Conservation (phyloP, 1,140 invertebrate genomes). For the Piezodorus guildinii region DNA sequence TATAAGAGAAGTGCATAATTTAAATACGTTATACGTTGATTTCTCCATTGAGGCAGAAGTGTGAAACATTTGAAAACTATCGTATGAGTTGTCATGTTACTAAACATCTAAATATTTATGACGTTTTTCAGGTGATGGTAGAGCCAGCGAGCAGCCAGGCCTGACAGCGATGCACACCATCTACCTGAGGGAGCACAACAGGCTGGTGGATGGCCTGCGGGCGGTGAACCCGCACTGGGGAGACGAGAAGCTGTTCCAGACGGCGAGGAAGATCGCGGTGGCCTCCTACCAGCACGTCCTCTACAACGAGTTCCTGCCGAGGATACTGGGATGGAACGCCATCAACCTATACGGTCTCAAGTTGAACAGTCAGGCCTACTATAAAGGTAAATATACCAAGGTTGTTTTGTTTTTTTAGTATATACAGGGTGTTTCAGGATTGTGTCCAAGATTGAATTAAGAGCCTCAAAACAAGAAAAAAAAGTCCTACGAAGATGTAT, state of each 20-base stretch:
- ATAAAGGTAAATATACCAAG: slow-evolving; percentile 56
- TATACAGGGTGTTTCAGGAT: too few relatives aligned
- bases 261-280: slow-evolving; percentile 67
- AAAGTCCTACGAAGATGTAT: too few relatives aligned
- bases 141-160: slow-evolving; percentile 77
- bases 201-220: slow-evolving; percentile 61
- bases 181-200: slow-evolving; percentile 83
- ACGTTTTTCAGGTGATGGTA: slow-evolving; percentile 50
- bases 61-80: too few relatives aligned
- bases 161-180: slow-evolving; percentile 76
- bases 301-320: slow-evolving; percentile 78
- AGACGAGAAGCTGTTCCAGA: slow-evolving; percentile 79
- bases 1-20: too few relatives aligned
- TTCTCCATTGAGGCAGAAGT: too few relatives aligned
- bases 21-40: too few relatives aligned
- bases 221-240: slow-evolving; percentile 75
- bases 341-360: slow-evolving; percentile 77
- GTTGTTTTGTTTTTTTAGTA: too few relatives aligned
- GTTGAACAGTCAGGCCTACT: slow-evolving; percentile 74
- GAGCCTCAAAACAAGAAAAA: too few relatives aligned
- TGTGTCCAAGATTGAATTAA: too few relatives aligned
- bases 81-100: too few relatives aligned
- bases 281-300: slow-evolving; percentile 78
- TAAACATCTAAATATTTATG: too few relatives aligned
- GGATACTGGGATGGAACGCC: slow-evolving; percentile 70